Evolutionary conservation across 2,113 vertebrate genomes (phyloP).

Genomic region (Ibidorhyncha struthersii): DNA sequence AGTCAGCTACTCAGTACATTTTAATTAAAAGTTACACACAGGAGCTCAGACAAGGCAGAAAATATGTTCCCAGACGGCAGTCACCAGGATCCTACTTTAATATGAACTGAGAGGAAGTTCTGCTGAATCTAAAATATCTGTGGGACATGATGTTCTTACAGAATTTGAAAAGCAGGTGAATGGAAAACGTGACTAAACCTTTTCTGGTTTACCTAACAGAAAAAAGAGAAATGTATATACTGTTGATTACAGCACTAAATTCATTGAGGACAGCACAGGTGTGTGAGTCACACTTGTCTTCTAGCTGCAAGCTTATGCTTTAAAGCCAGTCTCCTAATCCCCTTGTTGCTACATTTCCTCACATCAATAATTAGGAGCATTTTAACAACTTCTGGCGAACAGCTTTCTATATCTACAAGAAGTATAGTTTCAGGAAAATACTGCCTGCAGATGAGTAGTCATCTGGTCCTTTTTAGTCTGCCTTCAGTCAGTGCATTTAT

Average conservation of each 20-base stretch:
- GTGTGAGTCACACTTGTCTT: slow-evolving; percentile 1
- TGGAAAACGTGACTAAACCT: neutral
- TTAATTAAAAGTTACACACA: neutral
- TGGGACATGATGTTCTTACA: neutral
- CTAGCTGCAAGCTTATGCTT: neutral
- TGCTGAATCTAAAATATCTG: neutral
- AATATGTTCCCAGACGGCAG: neutral
- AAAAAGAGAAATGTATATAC: neutral
- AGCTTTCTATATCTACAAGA: neutral
- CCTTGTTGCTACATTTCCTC: neutral
- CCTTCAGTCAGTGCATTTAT: neutral
- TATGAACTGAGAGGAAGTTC: neutral
- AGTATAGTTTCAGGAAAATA: neutral
- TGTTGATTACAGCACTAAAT: neutral
- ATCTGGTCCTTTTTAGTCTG: neutral
- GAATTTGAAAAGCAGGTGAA: neutral
- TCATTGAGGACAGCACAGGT: neutral
- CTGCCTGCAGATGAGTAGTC: neutral
- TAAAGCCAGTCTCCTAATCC: neutral
- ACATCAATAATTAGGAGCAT: neutral
- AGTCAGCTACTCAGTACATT: neutral
- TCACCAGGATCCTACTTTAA: neutral
- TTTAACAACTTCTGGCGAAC: neutral
- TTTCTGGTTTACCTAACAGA: neutral
- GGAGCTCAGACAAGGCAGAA: neutral